A percentile compares a stretch with the other conserved stretches of the same genome.
These are phyloP conservation scores for Rhyzopertha dominica DNA, from an alignment of 1,140 invertebrate genomes.

Conservation along the genomic window DNA sequence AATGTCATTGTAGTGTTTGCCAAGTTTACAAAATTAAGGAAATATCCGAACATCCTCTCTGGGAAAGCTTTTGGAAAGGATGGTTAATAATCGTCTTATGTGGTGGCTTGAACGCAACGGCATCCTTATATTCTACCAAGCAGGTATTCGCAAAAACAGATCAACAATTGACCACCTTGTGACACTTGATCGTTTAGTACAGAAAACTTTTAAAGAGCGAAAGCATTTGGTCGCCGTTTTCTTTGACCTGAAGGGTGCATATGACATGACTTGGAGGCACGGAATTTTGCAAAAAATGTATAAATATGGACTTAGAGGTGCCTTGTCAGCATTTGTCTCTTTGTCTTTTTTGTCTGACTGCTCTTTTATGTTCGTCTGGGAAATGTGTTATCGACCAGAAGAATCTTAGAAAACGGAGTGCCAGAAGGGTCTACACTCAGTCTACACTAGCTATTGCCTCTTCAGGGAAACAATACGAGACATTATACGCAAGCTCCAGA, in stretches of 20 bases:
- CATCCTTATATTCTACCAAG: slow-evolving; percentile 1
- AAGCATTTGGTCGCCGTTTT: not conserved
- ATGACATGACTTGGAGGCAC: slow-evolving; percentile 4
- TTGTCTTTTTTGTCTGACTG: no score
- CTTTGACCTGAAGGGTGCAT: not conserved
- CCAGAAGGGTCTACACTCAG: slow-evolving; percentile 18
- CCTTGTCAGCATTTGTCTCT: no score
- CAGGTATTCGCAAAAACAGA: slow-evolving; percentile 10
- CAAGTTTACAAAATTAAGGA: no score
- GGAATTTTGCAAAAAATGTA: not conserved
- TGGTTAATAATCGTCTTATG: slow-evolving; percentile 12
- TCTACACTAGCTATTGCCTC: no score
- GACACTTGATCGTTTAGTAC: slow-evolving; percentile 12
- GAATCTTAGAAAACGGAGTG: slow-evolving; percentile 15
- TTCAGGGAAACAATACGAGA: no score
- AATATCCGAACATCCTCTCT: slow-evolving; percentile 12
- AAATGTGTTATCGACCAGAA: not conserved
- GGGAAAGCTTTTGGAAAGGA: slow-evolving; percentile 16
- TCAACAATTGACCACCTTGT: slow-evolving; percentile 14
- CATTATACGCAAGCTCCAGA: no score
- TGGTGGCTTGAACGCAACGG: slow-evolving; percentile 14
- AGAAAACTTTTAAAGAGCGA: slow-evolving; percentile 8
- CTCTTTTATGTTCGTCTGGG: slow-evolving; percentile 17
- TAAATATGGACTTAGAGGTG: not conserved
- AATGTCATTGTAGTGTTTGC: no score